Evolutionary conservation across 2,113 vertebrate genomes (phyloP).

Genomic region (Nibea coibor): DNA sequence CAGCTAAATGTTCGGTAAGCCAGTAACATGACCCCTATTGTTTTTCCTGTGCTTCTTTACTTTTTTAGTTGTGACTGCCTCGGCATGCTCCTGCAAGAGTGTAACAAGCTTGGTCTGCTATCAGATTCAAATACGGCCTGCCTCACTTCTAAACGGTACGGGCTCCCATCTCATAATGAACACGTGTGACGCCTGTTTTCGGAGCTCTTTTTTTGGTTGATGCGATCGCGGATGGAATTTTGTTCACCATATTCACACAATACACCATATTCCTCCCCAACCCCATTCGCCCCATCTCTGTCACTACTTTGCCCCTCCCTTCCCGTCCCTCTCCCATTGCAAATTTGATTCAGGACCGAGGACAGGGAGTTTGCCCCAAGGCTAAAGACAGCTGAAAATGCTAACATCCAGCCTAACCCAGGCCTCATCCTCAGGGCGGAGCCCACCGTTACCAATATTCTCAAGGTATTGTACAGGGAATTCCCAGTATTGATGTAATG

Average conservation of each 20-base stretch:
- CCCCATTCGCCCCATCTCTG: neutral
- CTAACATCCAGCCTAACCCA: constrained; percentile 97
- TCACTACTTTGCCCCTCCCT: neutral
- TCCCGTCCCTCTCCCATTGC: constrained; percentile 34
- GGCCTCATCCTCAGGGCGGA: constrained; percentile 95
- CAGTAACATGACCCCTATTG: accelerated
- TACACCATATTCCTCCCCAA: neutral
- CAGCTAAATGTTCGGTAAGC: neutral
- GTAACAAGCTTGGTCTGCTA: constrained; percentile 94
- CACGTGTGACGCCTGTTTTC: neutral
- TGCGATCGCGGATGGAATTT: neutral
- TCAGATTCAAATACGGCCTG: constrained; percentile 88
- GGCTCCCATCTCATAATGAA: neutral
- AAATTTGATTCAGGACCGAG: constrained; percentile 81
- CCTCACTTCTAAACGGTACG: constrained; percentile 92
- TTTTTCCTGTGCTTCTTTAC: constrained; percentile 25
- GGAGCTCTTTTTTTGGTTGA: neutral
- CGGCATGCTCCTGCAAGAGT: constrained; percentile 93
- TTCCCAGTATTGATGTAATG: neutral
- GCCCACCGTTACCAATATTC: constrained; percentile 98
- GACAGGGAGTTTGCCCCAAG: constrained; percentile 92
- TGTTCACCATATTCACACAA: constrained; percentile 37
- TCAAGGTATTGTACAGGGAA: constrained; percentile 87
- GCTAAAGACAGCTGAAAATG: constrained; percentile 93
- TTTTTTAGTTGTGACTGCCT: constrained; percentile 92